Evolutionary conservation across 2,797 vertebrate species (phyloP).

Genomic region (Sebastes steindachneri): DNA sequence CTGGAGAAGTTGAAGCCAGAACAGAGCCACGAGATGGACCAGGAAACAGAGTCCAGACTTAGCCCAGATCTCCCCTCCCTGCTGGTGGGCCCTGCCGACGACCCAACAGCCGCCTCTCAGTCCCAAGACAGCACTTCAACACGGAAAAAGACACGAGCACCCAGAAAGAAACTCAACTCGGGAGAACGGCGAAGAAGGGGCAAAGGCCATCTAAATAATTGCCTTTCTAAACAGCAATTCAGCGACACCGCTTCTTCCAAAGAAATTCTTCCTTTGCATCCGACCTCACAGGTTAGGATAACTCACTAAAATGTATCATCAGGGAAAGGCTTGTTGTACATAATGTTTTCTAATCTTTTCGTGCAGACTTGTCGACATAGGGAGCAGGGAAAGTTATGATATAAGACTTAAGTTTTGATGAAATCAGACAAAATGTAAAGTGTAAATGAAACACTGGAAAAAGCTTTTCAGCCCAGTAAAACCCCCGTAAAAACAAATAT

Average conservation of each 20-base stretch:
- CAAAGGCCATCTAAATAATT: background rate
- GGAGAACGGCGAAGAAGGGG: constrained; percentile 8
- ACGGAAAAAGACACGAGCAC: constrained; percentile 49
- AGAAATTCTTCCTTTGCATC: constrained; percentile 15
- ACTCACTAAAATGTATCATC: background rate
- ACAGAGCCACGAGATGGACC: constrained; percentile 4
- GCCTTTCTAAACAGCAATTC: constrained; percentile 37
- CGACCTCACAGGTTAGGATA: constrained; percentile 28
- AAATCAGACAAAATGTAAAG: background rate
- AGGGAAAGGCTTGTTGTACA: background rate
- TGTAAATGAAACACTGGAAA: background rate
- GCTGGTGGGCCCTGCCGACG: constrained; percentile 43
- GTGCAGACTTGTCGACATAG: background rate
- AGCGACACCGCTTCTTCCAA: constrained; percentile 17
- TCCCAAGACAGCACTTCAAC: constrained; percentile 65
- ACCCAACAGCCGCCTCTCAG: background rate
- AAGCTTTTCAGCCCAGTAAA: background rate
- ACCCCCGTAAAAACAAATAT: background rate
- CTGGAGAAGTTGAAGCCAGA: constrained; percentile 84
- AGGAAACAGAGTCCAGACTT: constrained; percentile 44
- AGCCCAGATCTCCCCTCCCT: constrained; percentile 53
- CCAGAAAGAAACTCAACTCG: constrained; percentile 30
- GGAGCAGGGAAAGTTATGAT: background rate
- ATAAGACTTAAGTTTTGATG: background rate
- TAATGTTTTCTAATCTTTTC: background rate